phyloP scores from a whole-genome alignment of 2,888 invertebrate species.

The Napeogenes inachia region DNA sequence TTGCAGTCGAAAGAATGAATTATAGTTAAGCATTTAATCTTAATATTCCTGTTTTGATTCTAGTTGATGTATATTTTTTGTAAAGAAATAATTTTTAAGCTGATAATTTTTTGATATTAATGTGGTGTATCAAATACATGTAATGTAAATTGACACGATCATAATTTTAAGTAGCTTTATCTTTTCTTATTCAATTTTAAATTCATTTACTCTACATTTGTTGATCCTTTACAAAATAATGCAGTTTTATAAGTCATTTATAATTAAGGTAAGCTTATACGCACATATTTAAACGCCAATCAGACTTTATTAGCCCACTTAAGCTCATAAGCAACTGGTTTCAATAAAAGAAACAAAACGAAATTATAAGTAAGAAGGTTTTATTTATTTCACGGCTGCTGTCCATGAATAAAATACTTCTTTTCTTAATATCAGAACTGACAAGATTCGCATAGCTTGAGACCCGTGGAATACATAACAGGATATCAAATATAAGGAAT shows the following conservation, averaged over 20 bases:
- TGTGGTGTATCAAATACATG: too few species aligned
- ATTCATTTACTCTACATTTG: conserved; percentile 12
- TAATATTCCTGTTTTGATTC: too few species aligned
- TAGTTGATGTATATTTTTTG: too few species aligned
- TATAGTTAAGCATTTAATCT: too few species aligned
- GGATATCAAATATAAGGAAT: conserved; percentile 6
- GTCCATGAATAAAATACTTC: conserved; percentile 40
- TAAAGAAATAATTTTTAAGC: too few species aligned
- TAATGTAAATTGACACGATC: too few species aligned
- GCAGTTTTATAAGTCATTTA: conserved; percentile 18
- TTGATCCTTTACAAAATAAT: conserved; percentile 15
- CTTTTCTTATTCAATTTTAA: conserved; percentile 3
- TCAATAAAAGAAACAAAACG: conserved; percentile 1
- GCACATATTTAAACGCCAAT: conserved; percentile 16
- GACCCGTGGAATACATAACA: conserved; percentile 18
- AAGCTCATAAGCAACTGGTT: conserved; percentile 1
- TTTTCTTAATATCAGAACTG: conserved; percentile 33
- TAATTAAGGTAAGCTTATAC: conserved; percentile 20
- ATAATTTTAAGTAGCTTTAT: too few species aligned
- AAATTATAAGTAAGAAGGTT: conserved; percentile 25
- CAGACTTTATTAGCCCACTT: conserved; percentile 8
- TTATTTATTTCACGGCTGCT: conserved; percentile 54
- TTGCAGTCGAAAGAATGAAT: too few species aligned
- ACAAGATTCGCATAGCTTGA: conserved; percentile 14
- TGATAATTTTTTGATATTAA: too few species aligned